Evolutionary conservation across 2,888 invertebrate species (phyloP), one percentile per base, ranked within the genome.

Genomic region (Yponomeuta plumbellus): DNA sequence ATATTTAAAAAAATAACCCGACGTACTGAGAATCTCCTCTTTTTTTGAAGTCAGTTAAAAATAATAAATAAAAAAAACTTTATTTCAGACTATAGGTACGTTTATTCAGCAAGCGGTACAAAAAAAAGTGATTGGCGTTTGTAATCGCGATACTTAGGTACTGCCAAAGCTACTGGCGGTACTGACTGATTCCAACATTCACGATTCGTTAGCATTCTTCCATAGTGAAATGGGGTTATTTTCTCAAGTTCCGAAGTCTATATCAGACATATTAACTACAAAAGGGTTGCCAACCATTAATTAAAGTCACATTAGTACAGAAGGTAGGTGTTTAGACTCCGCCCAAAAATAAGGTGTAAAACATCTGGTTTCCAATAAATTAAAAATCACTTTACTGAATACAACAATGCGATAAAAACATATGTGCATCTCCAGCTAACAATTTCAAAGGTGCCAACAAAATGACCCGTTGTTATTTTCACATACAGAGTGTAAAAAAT

Each of bases 221-320:
- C 34, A 8, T 5, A 34, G 44, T 44, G 11, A 17, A 44, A 44
- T 44, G 3, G 17, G 3, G 13, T 44, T 44, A 13, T 44, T 17
- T 0, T 13, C 8, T 11, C 0, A 52, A 52, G 17, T 13, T 52
- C 5, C 34, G 8, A 52, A 52, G 13, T 17, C 44, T 17, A 5
- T 17, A 17, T 17, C 44, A 52, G 3, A 4, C 5, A 8, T 52
- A 17, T 52, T 17, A 22, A 59, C 59, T 6, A 22, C 26, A 23
- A 73, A 80, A 74, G 73, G 80, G 75, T 72, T 73, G 73, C 77
- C 77, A 78, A 80, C 86, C 86, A 86, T 86, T 86, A 85, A 85
- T 88, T 84, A 86, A 83, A 84, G 76, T 83, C 80, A 79, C 83
- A 87, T 88, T 88, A 88, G 83, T 79, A 8, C 8, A 34, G 34